Base-by-base conservation (phyloP, 2,888 invertebrate species). In the Thyatira batis region DNA sequence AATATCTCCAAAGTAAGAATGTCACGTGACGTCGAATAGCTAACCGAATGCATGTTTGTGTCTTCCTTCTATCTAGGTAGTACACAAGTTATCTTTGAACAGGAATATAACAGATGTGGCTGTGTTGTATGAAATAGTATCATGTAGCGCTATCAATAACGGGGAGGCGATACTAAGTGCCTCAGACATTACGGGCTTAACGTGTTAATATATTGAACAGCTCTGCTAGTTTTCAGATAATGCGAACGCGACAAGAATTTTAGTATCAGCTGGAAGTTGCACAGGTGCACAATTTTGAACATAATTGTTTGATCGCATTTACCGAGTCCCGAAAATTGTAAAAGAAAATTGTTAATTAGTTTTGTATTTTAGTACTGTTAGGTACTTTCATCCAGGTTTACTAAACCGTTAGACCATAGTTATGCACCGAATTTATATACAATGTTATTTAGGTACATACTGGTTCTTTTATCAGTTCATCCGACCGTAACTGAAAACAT, bases 191-290 rank as follows among this genome's bases (percentile, higher is more conserved):
- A 82, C 71, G 73, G 76, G 80, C 79, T 82, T 77, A 73, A 73
- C 71, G 71, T 72, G 76, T 71, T 82, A 78, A 83, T 83, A 79
- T 81, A 81, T 78, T 76, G 78, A 77, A 72, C 69, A 76, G 73
- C 73, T 73, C 71, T 39, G 17, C 27, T 27, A 27, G 73, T 80
- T 77, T 75, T 68, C 57, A 77, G 76, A 77, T 82, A 79, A 80
- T 74, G 70, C 64, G 65, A 63, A 70, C 65, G 71, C 63, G 70
- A 70, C 67, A 66, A 60, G 67, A 72, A 69, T 73, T 73, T 77
- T 63, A 65, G 69, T 70, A 73, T 69, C 75, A 77, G 65, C 71
- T 75, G 71, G 64, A 61, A 57, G 60, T 55, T 20, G 10, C 20
- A 13, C 33, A 46, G 21, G 13, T 46, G 17, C 43, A 43, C n/a